Percentiles rank a stretch among this genome's conserved stretches.
phyloP scores from a whole-genome alignment of 2,113 vertebrate genomes.

The Fregata magnificens region DNA sequence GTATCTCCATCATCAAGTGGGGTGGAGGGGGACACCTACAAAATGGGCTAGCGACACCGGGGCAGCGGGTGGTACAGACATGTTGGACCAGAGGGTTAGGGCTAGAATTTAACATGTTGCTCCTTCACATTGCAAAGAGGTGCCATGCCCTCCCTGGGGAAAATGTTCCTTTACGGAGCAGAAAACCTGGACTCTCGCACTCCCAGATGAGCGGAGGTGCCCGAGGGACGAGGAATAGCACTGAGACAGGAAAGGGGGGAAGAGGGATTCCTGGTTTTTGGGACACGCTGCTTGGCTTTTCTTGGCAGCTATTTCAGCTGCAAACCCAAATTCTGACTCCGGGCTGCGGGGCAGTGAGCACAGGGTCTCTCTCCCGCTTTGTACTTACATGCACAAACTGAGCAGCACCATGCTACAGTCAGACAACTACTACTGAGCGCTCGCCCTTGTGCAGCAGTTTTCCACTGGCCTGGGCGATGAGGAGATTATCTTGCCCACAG shows the following conservation, averaged over 20 bases:
- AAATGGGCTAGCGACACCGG: background rate
- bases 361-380: background rate
- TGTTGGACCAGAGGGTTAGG: background rate
- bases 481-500: slow-evolving; percentile 37
- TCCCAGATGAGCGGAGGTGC: background rate
- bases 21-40: background rate
- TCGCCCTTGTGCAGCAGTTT: rapidly evolving
- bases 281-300: background rate
- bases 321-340: background rate
- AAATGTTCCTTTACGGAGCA: rapidly evolving
- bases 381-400: rapidly evolving
- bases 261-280: background rate
- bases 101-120: background rate
- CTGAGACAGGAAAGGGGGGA: background rate
- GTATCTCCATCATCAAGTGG: rapidly evolving
- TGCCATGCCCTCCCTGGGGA: background rate
- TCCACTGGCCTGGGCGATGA: background rate
- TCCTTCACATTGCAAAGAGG: background rate
- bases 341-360: rapidly evolving
- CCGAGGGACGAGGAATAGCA: background rate
- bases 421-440: rapidly evolving
- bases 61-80: background rate
- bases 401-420: background rate
- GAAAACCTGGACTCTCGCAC: background rate
- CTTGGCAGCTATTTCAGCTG: background rate